Base-by-base conservation (phyloP, 2,113 vertebrate genomes). In the Setophaga kirtlandii region DNA sequence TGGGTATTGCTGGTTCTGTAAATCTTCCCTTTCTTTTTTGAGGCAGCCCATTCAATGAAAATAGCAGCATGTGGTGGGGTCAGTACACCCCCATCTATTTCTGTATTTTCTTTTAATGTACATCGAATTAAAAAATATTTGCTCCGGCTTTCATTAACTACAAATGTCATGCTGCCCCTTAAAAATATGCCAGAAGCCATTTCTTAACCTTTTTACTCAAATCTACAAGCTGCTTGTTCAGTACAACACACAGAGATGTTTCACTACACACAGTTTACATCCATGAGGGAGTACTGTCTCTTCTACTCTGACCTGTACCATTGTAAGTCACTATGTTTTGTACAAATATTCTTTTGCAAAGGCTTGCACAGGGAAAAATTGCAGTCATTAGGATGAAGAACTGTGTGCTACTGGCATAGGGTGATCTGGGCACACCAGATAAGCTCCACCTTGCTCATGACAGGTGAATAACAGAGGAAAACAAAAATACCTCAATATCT, bases 61-160 rank as follows among this genome's bases (percentile, higher is more conserved):
- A 77, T 53, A 96, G 79, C 47, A 90, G 80, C 42, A 50, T 49
- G 37, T 71, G 37, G 53, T 59, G 46, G 6, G 91, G 86, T 97
- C 97, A 97, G 94, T 85, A 90, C 71, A 97, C 24, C 85, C 96
- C 97, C 90, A 95, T 97, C 88, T 96, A 95, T 96, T 97, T 98
- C 95, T 95, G 58, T 95, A 81, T 90, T 95, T 97, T 97, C 93
- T 95, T 80, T 97, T 96, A 87, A 94, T 79, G 42, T 52, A 81
- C 65, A 55, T 12, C 53, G 23, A 82, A 71, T 88, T 92, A 84
- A 70, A 95, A 91, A 89, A 94, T 82, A 88, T 90, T 97, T 96
- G 25, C 83, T 96, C 74, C 89, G 87, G 41, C 12, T 91, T 97
- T 74, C 75, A 87, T 89, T 89, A 71, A n/a, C n/a, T 60, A 49